Conservation (phyloP, 2,113 vertebrate genomes). For the Chaetodon auriga region DNA sequence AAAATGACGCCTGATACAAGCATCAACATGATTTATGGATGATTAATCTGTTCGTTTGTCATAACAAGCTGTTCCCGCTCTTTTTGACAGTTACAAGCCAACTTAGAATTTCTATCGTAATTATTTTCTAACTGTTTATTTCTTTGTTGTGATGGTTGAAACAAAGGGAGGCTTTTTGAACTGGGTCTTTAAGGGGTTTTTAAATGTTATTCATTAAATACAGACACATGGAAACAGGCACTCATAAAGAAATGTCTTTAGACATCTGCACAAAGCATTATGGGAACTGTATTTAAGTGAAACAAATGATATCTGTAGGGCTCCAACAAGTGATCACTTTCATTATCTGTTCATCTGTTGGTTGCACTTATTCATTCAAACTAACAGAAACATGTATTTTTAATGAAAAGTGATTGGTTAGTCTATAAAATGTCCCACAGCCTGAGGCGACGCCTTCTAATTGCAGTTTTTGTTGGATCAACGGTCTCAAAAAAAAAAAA, state of each 20-base stretch:
- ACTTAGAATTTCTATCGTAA: background rate
- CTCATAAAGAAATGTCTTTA: too few species aligned
- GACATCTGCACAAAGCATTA: background rate
- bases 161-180: background rate
- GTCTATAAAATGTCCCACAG: too few species aligned
- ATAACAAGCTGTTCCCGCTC: background rate
- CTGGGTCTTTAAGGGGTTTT: background rate
- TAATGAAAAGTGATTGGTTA: too few species aligned
- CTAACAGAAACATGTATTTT: too few species aligned
- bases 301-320: background rate
- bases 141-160: background rate
- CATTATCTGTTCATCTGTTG: too few species aligned
- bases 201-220: background rate
- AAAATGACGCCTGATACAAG: background rate
- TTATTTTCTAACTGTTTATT: background rate
- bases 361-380: too few species aligned
- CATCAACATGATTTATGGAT: background rate
- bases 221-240: background rate
- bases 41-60: background rate
- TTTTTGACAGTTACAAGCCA: background rate
- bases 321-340: too few species aligned
- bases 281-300: background rate
- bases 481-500: too few species aligned
- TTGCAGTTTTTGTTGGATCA: too few species aligned
- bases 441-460: too few species aligned